Conservation (phyloP, 2,797 vertebrate species). For the Eulemur albifrons region DNA sequence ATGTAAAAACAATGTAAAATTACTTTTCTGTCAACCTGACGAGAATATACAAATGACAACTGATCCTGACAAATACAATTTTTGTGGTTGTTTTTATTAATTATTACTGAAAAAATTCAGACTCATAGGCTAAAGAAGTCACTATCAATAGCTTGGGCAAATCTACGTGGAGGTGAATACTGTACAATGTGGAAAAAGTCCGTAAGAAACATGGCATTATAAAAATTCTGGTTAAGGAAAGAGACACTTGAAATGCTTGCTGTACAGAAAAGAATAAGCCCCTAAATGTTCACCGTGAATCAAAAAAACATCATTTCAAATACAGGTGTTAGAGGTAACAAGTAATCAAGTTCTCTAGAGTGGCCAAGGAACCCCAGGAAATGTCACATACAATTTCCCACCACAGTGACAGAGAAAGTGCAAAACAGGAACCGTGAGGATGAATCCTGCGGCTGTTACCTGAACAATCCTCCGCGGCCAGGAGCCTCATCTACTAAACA, state of each 20-base stretch:
- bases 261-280: not conserved
- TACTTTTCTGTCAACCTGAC: not conserved
- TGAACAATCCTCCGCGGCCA: not conserved
- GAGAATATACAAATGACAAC: not conserved
- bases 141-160: not conserved
- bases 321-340: constrained; percentile 11
- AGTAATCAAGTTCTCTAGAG: not conserved
- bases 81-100: not conserved
- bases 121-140: not conserved
- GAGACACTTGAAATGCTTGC: not conserved
- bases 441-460: not conserved
- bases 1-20: not conserved
- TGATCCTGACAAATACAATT: not conserved
- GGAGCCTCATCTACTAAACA: not conserved
- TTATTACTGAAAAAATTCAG: not conserved
- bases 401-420: not conserved
- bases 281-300: not conserved
- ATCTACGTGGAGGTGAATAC: not conserved
- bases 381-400: not conserved
- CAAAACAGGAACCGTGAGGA: not conserved
- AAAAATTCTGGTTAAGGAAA: not conserved
- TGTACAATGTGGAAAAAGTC: not conserved
- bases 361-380: not conserved
- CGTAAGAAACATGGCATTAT: not conserved
- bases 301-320: not conserved